Evolutionary conservation across 1,140 invertebrate species (phyloP), one percentile per base, ranked within the genome.

Genomic region (Magallana ariakensis): DNA sequence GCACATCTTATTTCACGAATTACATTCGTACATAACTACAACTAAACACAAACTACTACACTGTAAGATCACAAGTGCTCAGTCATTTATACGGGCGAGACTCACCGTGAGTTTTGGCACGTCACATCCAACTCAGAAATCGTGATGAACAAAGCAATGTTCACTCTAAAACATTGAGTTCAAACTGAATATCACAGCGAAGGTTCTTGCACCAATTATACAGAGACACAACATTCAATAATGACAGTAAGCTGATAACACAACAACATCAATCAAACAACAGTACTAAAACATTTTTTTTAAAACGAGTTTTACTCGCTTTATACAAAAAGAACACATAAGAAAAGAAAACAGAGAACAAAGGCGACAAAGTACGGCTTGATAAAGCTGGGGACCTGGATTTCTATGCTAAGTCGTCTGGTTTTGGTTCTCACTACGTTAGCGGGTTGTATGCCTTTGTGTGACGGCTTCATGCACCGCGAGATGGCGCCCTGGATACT

Each of bases 351-450:
- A 54, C 89, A 88, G 0, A 91, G 46, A 80, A 91, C 81, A 60
- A 83, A 85, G 7, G 90, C 54, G 11, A 90, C 54, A 83, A 90
- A 89, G 16, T 90, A 91, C 10, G 89, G 90, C 53, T 86, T 90
- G 5, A 91, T 54, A 80, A 87, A 88, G 13, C 54, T 84, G 57
- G 89, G 89, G 16, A 91, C 16, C 2, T 80, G 81, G 15, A 90
- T 87, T 16, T 53, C 75, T 16, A 83, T 60, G 15, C 55, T 87
- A 46, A 62, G 83, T 26, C 56, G 56, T 57, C 11, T 46, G 16
- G 58, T 81, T n/a, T 58, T 66, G 1, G 19, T 13, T 75, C 22
- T 75, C 11, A 75, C 33, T 26, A 75, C 22, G 66, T 75, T 75
- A 7, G 8, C 19, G 53, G 62, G 53, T 70, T 86, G 54, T 8